Evolutionary conservation across 1,140 invertebrate genomes (phyloP), one percentile per base, ranked within the genome.

Genomic region (Aphaenogaster ashmeadi): DNA sequence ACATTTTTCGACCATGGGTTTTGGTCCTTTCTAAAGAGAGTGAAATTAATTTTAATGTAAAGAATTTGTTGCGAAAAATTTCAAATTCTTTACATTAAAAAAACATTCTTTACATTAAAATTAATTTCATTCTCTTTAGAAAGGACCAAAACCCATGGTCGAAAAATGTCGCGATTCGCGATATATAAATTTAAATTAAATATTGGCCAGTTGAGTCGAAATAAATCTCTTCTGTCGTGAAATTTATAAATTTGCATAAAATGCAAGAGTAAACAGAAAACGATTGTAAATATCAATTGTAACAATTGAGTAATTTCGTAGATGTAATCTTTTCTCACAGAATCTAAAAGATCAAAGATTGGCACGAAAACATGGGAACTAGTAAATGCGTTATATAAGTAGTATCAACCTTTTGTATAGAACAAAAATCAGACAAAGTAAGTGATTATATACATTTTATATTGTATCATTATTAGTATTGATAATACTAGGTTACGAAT

Each of bases 371-470:
- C 27, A 81, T 71, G 21, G 21, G 21, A 81, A 56, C 9, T 18
- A 9, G 47, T 13, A 56, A 67, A 67, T 66, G 18, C 64, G 3
- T 80, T 41, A 18, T 11, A 54, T 54, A 33, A 67, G 38, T 81
- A 80, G 38, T 81, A 56, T 27, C 27, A 44, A 27, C 41, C 21
- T 80, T 54, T 80, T 81, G 79, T 81, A 81, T 44, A 81, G 50
- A 81, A 66, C 11, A 47, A 79, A 75, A 52, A 41, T 9, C 13
- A 69, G 13, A 54, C 2, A 7, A 60, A 75, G 15, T 60, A 58
- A 81, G 2, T 44, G 3, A 18, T 54, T 54, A 71, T 44, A 77
- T 41, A 69, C 78, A 21, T 81, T 81, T 81, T 81, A 69, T 81
- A 71, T 79, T 33, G 7, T 71, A 81, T 9, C 9, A 54, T 67